Evolutionary conservation across 2,888 invertebrate genomes (phyloP).

Genomic region (Carpatolechia fugitivella): DNA sequence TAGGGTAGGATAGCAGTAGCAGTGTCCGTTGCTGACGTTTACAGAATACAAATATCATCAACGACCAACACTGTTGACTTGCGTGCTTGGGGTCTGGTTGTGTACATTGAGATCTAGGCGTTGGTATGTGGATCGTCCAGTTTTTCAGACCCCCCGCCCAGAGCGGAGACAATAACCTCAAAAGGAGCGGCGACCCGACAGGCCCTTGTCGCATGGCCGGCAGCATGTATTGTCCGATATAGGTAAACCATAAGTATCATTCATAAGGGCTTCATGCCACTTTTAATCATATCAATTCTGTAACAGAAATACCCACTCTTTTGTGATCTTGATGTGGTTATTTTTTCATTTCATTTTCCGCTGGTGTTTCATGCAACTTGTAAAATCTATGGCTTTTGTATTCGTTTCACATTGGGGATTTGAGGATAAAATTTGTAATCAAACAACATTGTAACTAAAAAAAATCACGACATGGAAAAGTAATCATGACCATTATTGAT

Average conservation of each 20-base stretch:
- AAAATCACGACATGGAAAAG: constrained; percentile 33
- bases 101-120: constrained; percentile 75
- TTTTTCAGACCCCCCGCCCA: constrained; percentile 78
- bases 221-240: constrained; percentile 71
- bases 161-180: constrained; percentile 71
- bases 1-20: constrained; percentile 52
- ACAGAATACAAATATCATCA: constrained; percentile 68
- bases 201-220: constrained; percentile 72
- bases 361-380: not conserved
- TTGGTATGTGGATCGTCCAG: constrained; percentile 79
- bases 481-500: constrained; percentile 43
- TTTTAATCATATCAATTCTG: constrained; percentile 55
- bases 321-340: constrained; percentile 54
- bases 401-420: not conserved
- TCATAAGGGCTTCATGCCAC: constrained; percentile 70
- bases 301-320: constrained; percentile 31
- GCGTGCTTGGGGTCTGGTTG: constrained; percentile 60
- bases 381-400: constrained; percentile 12
- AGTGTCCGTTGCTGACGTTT: constrained; percentile 77
- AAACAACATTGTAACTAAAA: not conserved
- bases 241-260: constrained; percentile 79
- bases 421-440: not conserved
- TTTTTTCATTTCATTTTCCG: constrained; percentile 50
- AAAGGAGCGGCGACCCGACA: constrained; percentile 67
- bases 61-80: constrained; percentile 69